Evolutionary conservation across 2,797 vertebrate genomes (phyloP), one percentile per base, ranked within the genome.

Genomic region (Myiotriccus ornatus): DNA sequence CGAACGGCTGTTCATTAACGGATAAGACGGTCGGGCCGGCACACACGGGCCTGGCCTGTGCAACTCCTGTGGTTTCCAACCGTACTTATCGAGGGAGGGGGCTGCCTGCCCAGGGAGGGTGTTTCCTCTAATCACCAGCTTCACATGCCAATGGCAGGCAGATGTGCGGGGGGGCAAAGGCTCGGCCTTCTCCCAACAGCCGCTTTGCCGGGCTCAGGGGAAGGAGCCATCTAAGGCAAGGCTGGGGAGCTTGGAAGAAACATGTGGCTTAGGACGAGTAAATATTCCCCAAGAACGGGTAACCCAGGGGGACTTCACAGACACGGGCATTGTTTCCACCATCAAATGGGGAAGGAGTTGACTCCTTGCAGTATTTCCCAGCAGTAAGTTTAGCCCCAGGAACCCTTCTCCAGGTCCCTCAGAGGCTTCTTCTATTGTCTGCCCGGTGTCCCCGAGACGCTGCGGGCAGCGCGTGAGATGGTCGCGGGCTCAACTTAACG

Each of bases 51-150:
- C 1, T 19, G 3, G 88, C 84, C 82, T 82, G 32, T 93, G 94
- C 90, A 96, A 96, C 94, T 93, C 90, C 92, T 95, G 96, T 96
- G 95, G 93, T 95, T 97, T 97, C 92, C 92, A 96, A 93, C 95
- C 0, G 92, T 91, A 81, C 94, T 97, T 97, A 97, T 97, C 96
- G 12, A 89, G 95, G 96, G 95, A 92, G 95, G 84, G 96, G 95
- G 84, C 95, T 90, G 94, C 87, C 91, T 70, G 82, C 92, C 87
- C 86, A 74, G 96, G 78, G 74, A 95, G 96, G 97, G 88, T 95
- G 94, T 91, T 97, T 90, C 93, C 92, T 94, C 95, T 98, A 97
- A 98, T 98, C 98, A 52, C 84, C 67, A 53, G 69, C 95, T 95
- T 97, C 96, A 90, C 90, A 49, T 77, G 94, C 89, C 91, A 62